Evolutionary conservation across 2,797 vertebrate species (phyloP), one percentile per base, ranked within the genome.

Genomic region (Gastrophryne carolinensis): DNA sequence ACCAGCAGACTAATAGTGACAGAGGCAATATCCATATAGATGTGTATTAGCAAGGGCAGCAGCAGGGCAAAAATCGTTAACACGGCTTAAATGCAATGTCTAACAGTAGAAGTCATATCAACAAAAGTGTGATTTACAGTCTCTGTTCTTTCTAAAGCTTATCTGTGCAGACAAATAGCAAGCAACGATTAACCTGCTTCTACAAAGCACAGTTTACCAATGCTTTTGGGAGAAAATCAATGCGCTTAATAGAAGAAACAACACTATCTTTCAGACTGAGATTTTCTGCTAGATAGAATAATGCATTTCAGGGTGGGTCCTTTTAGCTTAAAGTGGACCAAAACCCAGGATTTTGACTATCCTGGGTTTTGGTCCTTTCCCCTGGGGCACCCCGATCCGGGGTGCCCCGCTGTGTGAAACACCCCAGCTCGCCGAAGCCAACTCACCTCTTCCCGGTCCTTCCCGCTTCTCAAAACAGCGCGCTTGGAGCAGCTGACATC

Each of bases 151-250:
- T 66, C 41, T 5, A 26, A 37, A 21, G 27, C 17, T 50, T 50
- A 58, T 47, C 56, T 49, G 39, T 61, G 29, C 35, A 37, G 47
- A 63, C 52, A 47, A 62, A 74, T 47, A 58, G 15, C 52, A 50
- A 67, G 41, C 26, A 30, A 53, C 7, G 26, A 74, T 74, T 75
- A 67, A 47, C 54, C 50, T 65, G 30, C 26, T 67, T 75, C 29
- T 50, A 50, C 52, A 67, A 37, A 67, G 50, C 29, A 60, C 29
- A 64, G 53, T 66, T 75, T 49, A 49, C 54, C 15, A 58, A 26
- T 1, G 8, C 53, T 67, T 75, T 75, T 60, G 63, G 61, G 41
- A 75, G 67, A 66, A 72, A 75, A 75, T 67, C 72, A 67, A 75
- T 75, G 56, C 15, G 19, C 19, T 44, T 54, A 37, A 60, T 50